These are phyloP conservation scores for Parasteatoda lunata DNA, from an alignment of 2,888 invertebrate genomes.

Conservation along the genomic window DNA sequence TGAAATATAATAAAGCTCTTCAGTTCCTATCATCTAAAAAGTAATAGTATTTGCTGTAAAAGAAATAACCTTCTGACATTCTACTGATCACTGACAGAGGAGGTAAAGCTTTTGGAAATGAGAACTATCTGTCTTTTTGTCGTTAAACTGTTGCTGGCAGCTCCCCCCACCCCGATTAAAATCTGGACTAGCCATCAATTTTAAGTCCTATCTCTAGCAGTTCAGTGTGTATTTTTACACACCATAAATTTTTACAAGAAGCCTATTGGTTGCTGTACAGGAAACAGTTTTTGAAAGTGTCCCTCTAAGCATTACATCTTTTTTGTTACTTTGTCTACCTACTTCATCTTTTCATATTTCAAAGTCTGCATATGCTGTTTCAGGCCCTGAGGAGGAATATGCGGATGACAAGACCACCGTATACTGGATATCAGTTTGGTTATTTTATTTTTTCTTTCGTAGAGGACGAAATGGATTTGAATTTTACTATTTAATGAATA, in stretches of 20 bases:
- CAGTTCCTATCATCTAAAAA: conserved; percentile 43
- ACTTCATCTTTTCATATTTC: conserved; percentile 39
- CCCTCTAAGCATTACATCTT: conserved; percentile 28
- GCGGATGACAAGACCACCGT: neutral
- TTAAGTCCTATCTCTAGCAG: conserved; percentile 48
- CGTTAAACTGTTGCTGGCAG: conserved; percentile 64
- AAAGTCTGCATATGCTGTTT: conserved; percentile 20
- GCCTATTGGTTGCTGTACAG: conserved; percentile 39
- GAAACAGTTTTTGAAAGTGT: conserved; percentile 35
- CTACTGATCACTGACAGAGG: conserved; percentile 62
- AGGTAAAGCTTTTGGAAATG: conserved; percentile 65
- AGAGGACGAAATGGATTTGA: too few relatives aligned
- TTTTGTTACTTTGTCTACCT: conserved; percentile 6
- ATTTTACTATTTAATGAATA: too few relatives aligned
- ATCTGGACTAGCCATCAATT: conserved; percentile 64
- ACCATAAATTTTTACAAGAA: conserved; percentile 60
- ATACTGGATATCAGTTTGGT: neutral
- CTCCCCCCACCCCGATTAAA: conserved; percentile 44
- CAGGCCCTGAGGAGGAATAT: neutral
- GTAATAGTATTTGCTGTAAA: conserved; percentile 57
- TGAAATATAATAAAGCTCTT: conserved; percentile 52
- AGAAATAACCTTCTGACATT: conserved; percentile 61
- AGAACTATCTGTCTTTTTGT: conserved; percentile 63
- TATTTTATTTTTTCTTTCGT: too few relatives aligned
- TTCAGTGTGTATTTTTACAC: conserved; percentile 59